phyloP scores from a whole-genome alignment of 2,797 vertebrate species.

The Molossus alvarezi region DNA sequence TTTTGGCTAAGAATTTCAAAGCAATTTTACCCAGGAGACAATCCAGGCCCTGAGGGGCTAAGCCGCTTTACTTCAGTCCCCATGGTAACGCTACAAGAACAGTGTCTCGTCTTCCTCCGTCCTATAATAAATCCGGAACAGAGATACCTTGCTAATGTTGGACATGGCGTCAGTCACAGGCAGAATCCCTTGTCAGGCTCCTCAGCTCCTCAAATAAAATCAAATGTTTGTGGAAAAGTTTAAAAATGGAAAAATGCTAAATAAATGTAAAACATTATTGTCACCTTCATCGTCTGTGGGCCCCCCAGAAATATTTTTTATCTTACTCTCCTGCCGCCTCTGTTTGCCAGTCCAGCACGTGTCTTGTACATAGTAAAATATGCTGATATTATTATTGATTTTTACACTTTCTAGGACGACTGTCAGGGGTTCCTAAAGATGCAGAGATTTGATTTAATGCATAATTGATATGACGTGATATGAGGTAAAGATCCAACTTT shows the following conservation, averaged over 20 bases:
- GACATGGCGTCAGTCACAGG: no score
- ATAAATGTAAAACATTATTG: neutral
- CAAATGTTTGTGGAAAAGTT: neutral
- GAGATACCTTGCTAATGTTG: neutral
- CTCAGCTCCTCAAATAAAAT: neutral
- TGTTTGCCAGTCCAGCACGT: neutral
- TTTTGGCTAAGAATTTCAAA: constrained; percentile 43
- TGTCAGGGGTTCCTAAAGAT: neutral
- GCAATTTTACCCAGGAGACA: constrained; percentile 17
- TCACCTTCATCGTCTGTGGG: neutral
- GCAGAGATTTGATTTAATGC: constrained; percentile 7
- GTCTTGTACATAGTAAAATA: neutral
- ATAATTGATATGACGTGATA: neutral
- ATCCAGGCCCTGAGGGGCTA: neutral
- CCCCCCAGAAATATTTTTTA: neutral
- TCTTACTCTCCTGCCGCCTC: neutral
- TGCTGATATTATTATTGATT: neutral
- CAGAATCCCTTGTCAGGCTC: neutral
- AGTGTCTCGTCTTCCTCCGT: neutral
- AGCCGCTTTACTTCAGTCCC: neutral
- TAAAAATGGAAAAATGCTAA: neutral
- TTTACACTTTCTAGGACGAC: neutral
- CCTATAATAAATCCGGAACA: neutral
- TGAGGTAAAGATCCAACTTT: neutral
- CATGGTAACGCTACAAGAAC: neutral